phyloP scores from a whole-genome alignment of 2,888 invertebrate species.

The Zele albiditarsus region DNA sequence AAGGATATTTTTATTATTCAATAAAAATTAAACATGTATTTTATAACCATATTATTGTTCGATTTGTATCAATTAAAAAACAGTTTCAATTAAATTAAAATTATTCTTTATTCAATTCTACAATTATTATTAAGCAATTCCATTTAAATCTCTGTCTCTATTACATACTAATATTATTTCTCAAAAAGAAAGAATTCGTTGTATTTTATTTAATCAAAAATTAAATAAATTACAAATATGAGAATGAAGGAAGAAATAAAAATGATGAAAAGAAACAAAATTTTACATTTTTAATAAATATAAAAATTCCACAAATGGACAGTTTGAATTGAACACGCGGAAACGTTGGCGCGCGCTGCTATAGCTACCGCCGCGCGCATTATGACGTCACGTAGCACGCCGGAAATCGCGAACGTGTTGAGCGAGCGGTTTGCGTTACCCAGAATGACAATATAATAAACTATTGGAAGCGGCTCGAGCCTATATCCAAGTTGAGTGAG shows the following conservation, averaged over 20 bases:
- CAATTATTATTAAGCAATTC: no score
- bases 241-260: not conserved
- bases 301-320: constrained; percentile 15
- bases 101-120: no score
- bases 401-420: constrained; percentile 70
- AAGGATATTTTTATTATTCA: no score
- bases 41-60: no score
- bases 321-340: constrained; percentile 27
- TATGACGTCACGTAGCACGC: constrained; percentile 70
- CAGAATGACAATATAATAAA: constrained; percentile 66
- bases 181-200: no score
- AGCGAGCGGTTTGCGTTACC: constrained; percentile 59
- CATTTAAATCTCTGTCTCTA: no score
- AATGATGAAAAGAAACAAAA: not conserved
- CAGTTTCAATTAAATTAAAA: no score
- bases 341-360: constrained; percentile 31
- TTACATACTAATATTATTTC: no score
- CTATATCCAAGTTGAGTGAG: not conserved
- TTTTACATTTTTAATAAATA: not conserved
- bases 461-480: constrained; percentile 15
- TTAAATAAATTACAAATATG: no score
- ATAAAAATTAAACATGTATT: no score
- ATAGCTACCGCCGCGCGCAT: constrained; percentile 31
- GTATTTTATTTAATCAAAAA: no score
- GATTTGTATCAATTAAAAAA: no score